phyloP scores from a whole-genome alignment of 2,888 invertebrate genomes.

The Odontothrips loti region DNA sequence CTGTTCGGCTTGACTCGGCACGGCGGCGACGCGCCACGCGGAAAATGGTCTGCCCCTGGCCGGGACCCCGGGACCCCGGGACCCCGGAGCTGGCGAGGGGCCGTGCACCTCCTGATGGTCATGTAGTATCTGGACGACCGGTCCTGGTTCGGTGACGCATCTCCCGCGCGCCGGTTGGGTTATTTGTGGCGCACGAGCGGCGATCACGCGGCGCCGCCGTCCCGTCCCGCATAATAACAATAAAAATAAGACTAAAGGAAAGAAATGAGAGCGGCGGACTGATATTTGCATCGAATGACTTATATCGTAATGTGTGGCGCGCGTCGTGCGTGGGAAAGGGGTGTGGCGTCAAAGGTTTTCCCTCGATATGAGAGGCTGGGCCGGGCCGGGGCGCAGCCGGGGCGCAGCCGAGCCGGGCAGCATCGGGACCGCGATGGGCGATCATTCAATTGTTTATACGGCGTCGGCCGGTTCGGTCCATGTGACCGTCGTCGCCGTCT shows the following conservation, averaged over 20 bases:
- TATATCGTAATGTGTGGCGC: too few relatives aligned
- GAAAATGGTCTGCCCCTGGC: too few relatives aligned
- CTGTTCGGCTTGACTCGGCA: not conserved
- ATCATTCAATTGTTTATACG: constrained; percentile 22
- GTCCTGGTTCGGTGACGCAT: not conserved
- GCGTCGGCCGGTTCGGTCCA: not conserved
- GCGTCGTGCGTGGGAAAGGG: not conserved
- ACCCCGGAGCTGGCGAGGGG: too few relatives aligned
- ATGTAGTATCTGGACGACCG: not conserved
- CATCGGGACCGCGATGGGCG: not conserved
- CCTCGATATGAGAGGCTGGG: too few relatives aligned
- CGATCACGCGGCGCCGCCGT: not conserved
- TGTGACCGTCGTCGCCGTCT: not conserved
- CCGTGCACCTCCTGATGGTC: too few relatives aligned
- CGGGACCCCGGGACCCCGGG: too few relatives aligned
- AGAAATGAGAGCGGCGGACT: too few relatives aligned
- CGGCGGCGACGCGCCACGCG: not conserved
- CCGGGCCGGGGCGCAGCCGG: not conserved
- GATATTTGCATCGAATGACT: not conserved
- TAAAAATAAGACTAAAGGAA: too few relatives aligned
- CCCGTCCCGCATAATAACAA: not conserved
- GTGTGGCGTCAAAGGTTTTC: not conserved
- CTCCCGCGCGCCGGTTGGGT: not conserved
- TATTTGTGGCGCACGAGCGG: not conserved
- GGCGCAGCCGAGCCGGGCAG: not conserved